These are phyloP conservation scores for Drosophila sechellia DNA, from an alignment of 1,140 invertebrate species.

Conservation along the genomic window DNA sequence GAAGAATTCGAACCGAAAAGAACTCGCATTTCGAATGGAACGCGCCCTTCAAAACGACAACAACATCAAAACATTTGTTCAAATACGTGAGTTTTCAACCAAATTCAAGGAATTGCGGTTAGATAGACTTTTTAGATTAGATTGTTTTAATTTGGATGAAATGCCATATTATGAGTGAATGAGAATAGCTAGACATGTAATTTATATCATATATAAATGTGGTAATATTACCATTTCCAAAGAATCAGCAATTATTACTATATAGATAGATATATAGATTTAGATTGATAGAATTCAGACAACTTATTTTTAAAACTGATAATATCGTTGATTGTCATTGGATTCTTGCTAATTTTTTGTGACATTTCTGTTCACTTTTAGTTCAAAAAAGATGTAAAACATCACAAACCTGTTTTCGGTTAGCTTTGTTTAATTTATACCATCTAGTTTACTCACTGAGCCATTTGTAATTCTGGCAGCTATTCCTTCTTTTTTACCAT, in stretches of 20 bases:
- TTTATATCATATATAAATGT: neutral
- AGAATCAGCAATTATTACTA: too few species aligned
- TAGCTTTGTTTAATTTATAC: neutral
- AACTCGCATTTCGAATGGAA: conserved; percentile 16
- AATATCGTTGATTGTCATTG: too few species aligned
- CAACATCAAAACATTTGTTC: conserved; percentile 55
- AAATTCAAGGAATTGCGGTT: conserved; percentile 1
- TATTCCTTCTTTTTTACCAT: conserved; percentile 8
- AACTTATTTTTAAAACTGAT: too few species aligned
- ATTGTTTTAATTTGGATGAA: neutral
- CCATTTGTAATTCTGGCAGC: conserved; percentile 1
- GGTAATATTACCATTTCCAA: too few species aligned
- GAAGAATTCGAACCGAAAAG: neutral
- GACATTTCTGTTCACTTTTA: neutral
- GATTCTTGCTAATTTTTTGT: too few species aligned
- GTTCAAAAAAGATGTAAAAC: neutral
- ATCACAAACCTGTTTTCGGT: neutral
- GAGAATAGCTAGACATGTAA: neutral
- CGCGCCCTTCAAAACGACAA: conserved; percentile 28
- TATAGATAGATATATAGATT: too few species aligned
- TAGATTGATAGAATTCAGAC: too few species aligned
- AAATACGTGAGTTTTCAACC: conserved; percentile 47
- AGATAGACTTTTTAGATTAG: conserved; percentile 5
- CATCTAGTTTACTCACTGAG: neutral
- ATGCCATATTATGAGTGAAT: neutral